Evolutionary conservation across 64 coral and sea anemone genomes (phyloP).

Genomic region (Anthopleura sola): DNA sequence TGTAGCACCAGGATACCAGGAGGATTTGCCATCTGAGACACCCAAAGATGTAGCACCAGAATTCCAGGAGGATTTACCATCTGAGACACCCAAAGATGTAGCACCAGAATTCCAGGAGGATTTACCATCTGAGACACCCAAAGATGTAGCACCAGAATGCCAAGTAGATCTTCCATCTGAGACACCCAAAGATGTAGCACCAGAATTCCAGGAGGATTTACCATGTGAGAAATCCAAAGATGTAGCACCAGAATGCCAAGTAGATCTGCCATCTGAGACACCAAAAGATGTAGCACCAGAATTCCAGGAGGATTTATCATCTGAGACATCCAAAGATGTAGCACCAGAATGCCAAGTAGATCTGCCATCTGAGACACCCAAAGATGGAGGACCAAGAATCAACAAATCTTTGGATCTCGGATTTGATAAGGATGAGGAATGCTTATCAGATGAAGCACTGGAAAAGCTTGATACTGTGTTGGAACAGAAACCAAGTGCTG

Average conservation of each 20-base stretch:
- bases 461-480: conserved; percentile 41
- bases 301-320: background rate
- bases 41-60: background rate
- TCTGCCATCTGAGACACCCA: background rate
- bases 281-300: background rate
- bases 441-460: conserved; percentile 30
- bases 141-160: too few relatives aligned
- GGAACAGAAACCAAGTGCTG: background rate
- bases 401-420: background rate
- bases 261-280: background rate
- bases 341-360: background rate
- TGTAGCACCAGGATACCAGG: background rate
- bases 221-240: background rate
- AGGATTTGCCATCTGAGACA: background rate
- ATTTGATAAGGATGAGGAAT: background rate
- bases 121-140: too few relatives aligned
- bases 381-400: background rate
- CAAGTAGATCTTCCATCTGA: background rate
- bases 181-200: background rate
- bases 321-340: background rate
- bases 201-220: background rate
- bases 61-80: background rate
- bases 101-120: too few relatives aligned
- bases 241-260: background rate
- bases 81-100: too few relatives aligned